Base-by-base conservation (phyloP, 2,888 invertebrate species). In the Allygus modestus region DNA sequence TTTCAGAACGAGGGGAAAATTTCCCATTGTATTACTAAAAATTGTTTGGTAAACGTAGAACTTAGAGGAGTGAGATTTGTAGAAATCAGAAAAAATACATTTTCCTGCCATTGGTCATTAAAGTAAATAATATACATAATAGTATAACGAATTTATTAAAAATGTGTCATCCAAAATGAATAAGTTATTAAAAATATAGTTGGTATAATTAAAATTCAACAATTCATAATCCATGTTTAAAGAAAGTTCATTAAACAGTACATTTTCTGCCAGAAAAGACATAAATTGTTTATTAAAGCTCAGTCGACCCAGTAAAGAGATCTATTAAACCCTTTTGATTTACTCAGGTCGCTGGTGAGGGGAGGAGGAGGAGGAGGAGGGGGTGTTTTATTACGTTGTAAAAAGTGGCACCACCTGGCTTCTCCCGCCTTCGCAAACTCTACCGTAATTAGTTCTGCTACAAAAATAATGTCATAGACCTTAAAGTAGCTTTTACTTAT, bases 241-340 rank as follows among this genome's bases (percentile, higher is more conserved):
- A n/a, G 23, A 65, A 65, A 28, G 28, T 65, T 65, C 2, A 65
- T 28, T 65, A 28, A 7, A 31, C 28, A 31, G 28, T 31, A 65
- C 28, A 65, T 2, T 31, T 65, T 65, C 15, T 28, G 65, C 65
- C 15, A 65, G 31, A 31, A 31, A 65, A 65, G 28, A 65, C 65
- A 31, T 65, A 65, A 65, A 65, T 65, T 65, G 65, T 65, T 65
- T 65, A 65, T 65, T 65, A 65, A 65, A 65, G 65, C 65, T 65
- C 65, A 31, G 65, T 65, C 26, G 31, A 2, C 65, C 31, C 31
- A 15, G 65, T 65, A 65, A 65, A 65, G 65, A 31, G 31, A 65
- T 65, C 65, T 28, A 65, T 65, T 65, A 65, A 65, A 65, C 65
- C 31, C 65, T 31, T 65, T 65, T 65, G 65, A 65, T 65, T 65